A percentile compares a stretch with the other conserved stretches of the same genome.
These are phyloP conservation scores for Drosophila sordidapex DNA, from an alignment of 2,888 invertebrate species.

Conservation along the genomic window DNA sequence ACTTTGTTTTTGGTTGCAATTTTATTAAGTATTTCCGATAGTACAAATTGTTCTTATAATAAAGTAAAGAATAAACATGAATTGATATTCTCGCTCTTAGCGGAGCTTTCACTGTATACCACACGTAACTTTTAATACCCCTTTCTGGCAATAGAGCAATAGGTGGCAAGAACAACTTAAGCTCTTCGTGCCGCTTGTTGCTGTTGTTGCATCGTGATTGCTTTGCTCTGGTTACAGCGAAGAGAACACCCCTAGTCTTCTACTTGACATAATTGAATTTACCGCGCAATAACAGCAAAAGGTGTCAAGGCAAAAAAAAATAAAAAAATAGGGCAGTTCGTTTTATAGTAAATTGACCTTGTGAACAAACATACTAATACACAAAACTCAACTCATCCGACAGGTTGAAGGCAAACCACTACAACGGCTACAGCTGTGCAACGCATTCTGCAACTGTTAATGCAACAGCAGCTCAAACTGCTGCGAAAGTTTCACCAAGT, in stretches of 20 bases:
- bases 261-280: constrained; percentile 66
- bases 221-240: constrained; percentile 21
- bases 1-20: neutral
- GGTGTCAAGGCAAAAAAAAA: constrained; percentile 3
- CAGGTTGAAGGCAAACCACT: constrained; percentile 64
- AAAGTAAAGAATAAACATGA: neutral
- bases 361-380: constrained; percentile 7
- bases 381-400: constrained; percentile 4
- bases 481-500: constrained; percentile 82
- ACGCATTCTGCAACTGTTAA: constrained; percentile 83
- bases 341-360: constrained; percentile 27
- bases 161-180: constrained; percentile 59
- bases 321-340: neutral
- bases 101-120: neutral
- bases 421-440: constrained; percentile 85
- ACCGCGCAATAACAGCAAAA: constrained; percentile 15
- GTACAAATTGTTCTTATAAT: neutral
- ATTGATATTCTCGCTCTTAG: neutral
- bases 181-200: constrained; percentile 42
- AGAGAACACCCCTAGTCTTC: neutral
- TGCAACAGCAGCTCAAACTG: constrained; percentile 84
- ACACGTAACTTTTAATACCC: constrained; percentile 40
- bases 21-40: neutral
- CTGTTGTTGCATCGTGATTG: constrained; percentile 46
- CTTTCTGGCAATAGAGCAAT: neutral